Evolutionary conservation across 92 coral and sea anemone genomes (phyloP), one percentile per base, ranked within the genome.

Genomic region (Palythoa grandiflora): DNA sequence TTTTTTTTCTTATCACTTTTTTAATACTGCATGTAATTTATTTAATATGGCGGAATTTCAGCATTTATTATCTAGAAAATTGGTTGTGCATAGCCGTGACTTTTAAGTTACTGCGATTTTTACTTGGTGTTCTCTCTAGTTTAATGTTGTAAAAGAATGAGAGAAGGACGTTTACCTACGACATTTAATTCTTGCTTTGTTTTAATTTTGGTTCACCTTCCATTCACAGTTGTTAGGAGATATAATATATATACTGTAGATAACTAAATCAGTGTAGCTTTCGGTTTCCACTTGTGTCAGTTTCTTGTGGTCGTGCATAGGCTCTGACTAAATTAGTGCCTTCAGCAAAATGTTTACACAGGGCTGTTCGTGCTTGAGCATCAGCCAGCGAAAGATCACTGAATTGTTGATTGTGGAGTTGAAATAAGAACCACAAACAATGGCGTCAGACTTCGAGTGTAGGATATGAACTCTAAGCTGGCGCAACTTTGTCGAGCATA

Each of bases 301-400:
- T 20, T 39, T 5, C 36, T 65, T 63, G 21, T 66, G 39, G 75
- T 51, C 59, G 8, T 59, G 50, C 70, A 36, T 28, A 52, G 54
- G 61, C n/a, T 15, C 17, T 51, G 63, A 44, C 20, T 47, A 39
- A 80, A 19, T 51, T 35, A 53, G 44, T 66, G 38, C 75, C 86
- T 40, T 81, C 85, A 81, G 86, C 75, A 39, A 28, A 19, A 81
- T 36, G 75, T 66, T 81, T 71, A 38, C 52, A 65, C 75, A 61
- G 37, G 21, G 68, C 83, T 65, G 1, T 35, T 37, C 14, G 10
- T 13, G 68, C 66, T 77, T 53, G 48, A 37, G 54, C 66, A n/a
- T 53, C 81, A 44, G 3, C 63, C 81, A 44, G 3, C 63, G 28
- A 35, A 53, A 51, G 44, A 21, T n/a, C 15, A 50, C 28, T 28